Conservation (phyloP, 2,888 invertebrate genomes). For the Epinotia ramella region DNA sequence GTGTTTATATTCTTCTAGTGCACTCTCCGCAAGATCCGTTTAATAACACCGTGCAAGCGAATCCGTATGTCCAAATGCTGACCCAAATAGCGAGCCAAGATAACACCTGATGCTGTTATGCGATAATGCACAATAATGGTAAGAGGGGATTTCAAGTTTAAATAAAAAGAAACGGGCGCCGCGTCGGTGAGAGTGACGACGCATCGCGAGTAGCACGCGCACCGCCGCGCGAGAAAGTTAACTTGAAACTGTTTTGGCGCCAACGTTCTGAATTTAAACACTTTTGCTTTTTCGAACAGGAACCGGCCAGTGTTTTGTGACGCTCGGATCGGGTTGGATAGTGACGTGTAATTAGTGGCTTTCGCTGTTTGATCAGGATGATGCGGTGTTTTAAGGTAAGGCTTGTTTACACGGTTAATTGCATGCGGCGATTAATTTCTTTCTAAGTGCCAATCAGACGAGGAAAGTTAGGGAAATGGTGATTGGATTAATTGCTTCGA, state of each 20-base stretch:
- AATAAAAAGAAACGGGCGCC: slow-evolving; percentile 78
- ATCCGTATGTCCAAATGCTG: slow-evolving; percentile 61
- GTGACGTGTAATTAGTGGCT: slow-evolving; percentile 71
- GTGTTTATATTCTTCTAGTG: slow-evolving; percentile 32
- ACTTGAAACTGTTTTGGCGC: slow-evolving; percentile 36
- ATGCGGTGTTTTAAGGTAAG: slow-evolving; percentile 75
- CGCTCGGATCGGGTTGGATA: slow-evolving; percentile 57
- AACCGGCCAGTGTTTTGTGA: slow-evolving; percentile 45
- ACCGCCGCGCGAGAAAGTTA: slow-evolving; percentile 68
- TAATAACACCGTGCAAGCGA: slow-evolving; percentile 31
- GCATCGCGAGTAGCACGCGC: slow-evolving; percentile 64
- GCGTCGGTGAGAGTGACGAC: slow-evolving; percentile 78
- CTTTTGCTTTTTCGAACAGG: slow-evolving; percentile 36
- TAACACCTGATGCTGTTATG: slow-evolving; percentile 69
- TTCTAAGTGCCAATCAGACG: slow-evolving; percentile 18
- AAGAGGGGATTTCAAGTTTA: slow-evolving; percentile 74
- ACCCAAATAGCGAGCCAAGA: slow-evolving; percentile 56
- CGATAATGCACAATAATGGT: slow-evolving; percentile 69
- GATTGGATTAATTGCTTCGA: not conserved
- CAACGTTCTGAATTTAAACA: slow-evolving; percentile 50
- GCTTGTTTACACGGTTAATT: slow-evolving; percentile 38
- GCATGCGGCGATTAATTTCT: slow-evolving; percentile 25
- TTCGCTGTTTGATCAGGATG: slow-evolving; percentile 72
- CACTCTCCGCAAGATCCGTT: slow-evolving; percentile 27
- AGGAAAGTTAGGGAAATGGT: slow-evolving; percentile 24